Conservation (phyloP, 1,140 invertebrate species). For the Bombus breviceps region DNA sequence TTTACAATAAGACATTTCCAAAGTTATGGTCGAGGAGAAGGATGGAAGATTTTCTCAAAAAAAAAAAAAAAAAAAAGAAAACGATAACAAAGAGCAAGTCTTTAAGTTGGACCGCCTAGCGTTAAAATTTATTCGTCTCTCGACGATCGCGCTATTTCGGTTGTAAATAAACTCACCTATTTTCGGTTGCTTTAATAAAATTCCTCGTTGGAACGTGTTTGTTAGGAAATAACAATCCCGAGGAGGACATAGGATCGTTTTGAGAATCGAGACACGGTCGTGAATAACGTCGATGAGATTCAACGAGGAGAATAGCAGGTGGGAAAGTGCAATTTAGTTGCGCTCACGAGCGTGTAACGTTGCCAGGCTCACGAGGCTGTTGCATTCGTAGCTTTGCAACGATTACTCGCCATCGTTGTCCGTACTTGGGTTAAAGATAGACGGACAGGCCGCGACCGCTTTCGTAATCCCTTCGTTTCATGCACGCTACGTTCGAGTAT, state of each 20-base stretch:
- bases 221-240: background rate
- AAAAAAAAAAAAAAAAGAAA: no score
- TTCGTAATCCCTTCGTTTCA: slow-evolving; percentile 52
- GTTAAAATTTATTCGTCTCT: slow-evolving; percentile 6
- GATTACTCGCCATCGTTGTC: slow-evolving; percentile 28
- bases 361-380: background rate
- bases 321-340: background rate
- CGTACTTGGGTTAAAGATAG: slow-evolving; percentile 64
- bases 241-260: background rate
- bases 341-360: background rate
- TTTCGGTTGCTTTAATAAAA: background rate
- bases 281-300: background rate
- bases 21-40: background rate
- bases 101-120: background rate
- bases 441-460: slow-evolving; percentile 40
- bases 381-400: background rate
- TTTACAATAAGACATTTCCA: background rate
- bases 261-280: no score
- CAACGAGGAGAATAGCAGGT: background rate
- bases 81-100: background rate
- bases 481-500: slow-evolving; percentile 11
- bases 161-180: background rate
- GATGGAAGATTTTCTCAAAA: background rate
- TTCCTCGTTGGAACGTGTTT: background rate
- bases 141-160: background rate